These are phyloP conservation scores for Dendrolimus kikuchii DNA, from an alignment of 1,140 invertebrate genomes.

Conservation along the genomic window DNA sequence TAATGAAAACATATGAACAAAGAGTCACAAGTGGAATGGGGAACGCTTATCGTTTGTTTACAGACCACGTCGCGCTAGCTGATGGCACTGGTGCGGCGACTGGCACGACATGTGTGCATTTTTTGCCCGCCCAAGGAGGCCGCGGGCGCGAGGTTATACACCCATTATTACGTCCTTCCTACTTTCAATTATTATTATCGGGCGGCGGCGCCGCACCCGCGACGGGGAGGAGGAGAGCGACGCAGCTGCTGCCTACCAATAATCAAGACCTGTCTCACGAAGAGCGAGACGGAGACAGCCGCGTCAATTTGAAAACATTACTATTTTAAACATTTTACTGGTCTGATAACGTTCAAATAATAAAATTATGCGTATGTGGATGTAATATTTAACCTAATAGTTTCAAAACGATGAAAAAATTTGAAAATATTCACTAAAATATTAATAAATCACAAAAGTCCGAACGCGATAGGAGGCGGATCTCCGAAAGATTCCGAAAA, in stretches of 20 bases:
- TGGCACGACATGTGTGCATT: conserved; percentile 65
- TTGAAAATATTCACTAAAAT: conserved; percentile 12
- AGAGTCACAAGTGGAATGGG: conserved; percentile 24
- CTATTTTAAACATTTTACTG: conserved; percentile 12
- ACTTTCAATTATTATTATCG: conserved; percentile 72
- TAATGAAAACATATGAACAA: conserved; percentile 31
- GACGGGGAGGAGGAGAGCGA: conserved; percentile 68
- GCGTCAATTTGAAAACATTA: conserved; percentile 21
- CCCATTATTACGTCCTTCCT: conserved; percentile 72
- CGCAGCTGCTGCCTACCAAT: conserved; percentile 71
- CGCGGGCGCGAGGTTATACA: conserved; percentile 71
- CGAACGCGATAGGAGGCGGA: conserved; percentile 68
- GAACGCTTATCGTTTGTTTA: conserved; percentile 44
- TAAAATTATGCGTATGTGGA: neutral
- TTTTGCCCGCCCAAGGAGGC: conserved; percentile 71
- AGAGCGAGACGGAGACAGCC: conserved; percentile 50
- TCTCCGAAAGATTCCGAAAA: conserved; percentile 56
- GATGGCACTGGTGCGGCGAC: conserved; percentile 33
- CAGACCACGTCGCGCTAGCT: conserved; percentile 25
- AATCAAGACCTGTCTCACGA: conserved; percentile 60
- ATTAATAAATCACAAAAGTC: conserved; percentile 29
- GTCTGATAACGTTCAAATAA: neutral
- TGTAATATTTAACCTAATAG: neutral
- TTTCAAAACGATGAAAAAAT: neutral
- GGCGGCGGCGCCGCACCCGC: conserved; percentile 65